Evolutionary conservation across 2,113 vertebrate genomes (phyloP).

Genomic region (Epinephelus cyanopodus): DNA sequence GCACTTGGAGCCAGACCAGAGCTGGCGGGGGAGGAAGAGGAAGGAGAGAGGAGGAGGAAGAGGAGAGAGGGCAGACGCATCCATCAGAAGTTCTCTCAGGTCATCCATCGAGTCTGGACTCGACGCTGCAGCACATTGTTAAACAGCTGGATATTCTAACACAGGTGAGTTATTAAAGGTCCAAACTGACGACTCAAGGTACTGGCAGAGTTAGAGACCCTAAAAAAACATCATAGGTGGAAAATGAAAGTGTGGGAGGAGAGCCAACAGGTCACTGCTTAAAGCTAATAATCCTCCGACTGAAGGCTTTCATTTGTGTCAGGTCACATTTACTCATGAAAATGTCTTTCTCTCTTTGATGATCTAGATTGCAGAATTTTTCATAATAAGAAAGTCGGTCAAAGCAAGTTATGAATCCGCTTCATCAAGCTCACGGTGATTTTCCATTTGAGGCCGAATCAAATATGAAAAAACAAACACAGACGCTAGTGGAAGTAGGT

Average conservation of each 20-base stretch:
- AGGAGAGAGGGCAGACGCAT: constrained; percentile 16
- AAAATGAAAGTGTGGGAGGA: not conserved
- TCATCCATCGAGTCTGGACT: constrained; percentile 77
- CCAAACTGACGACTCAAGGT: not conserved
- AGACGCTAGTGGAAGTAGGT: not conserved
- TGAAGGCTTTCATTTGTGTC: not conserved
- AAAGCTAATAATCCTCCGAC: not conserved
- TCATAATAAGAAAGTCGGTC: not conserved
- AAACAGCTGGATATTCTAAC: constrained; percentile 92
- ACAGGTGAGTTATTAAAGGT: constrained; percentile 82
- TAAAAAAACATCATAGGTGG: not conserved
- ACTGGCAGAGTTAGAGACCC: not conserved
- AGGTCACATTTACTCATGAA: not conserved
- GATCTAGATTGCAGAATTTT: not conserved
- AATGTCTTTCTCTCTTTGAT: not conserved
- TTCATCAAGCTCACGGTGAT: not conserved
- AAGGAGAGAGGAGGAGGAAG: constrained; percentile 31
- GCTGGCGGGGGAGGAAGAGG: constrained; percentile 15
- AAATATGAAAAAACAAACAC: not conserved
- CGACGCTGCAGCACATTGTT: constrained; percentile 89
- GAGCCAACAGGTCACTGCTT: not conserved
- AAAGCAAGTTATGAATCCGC: not conserved
- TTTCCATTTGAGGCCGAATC: not conserved
- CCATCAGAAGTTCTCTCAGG: constrained; percentile 70
- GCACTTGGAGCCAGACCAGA: constrained; percentile 42